Evolutionary conservation across 2,113 vertebrate species (phyloP), one percentile per base, ranked within the genome.

Genomic region (Rhizomys pruinosus): DNA sequence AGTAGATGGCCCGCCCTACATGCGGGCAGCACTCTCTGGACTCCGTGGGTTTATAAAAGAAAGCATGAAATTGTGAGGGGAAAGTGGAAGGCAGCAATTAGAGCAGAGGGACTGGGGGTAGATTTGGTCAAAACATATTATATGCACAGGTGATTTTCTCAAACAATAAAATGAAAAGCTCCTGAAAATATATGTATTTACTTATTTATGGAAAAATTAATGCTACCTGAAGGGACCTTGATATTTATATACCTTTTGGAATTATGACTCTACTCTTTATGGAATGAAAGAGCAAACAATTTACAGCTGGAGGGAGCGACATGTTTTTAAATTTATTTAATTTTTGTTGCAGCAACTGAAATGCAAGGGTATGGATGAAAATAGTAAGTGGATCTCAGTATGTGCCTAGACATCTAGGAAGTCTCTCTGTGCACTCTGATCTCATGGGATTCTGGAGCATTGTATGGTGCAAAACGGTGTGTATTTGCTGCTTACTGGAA

Each of bases 321-420:
- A 34, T 66, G 13, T 90, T 66, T 93, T 84, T 91, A 78, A 64
- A 79, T 79, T 79, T 44, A 52, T 73, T 73, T 68, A 85, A 37
- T 59, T 74, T 74, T 91, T 81, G 55, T 2, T 19, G 66, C 64
- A 61, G 39, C 55, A 63, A 68, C 11, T 34, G 37, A 71, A 8
- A 52, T 59, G 82, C 73, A 29, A 8, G 9, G 25, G 63, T 12
- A 39, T 68, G 34, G 55, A 23, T 12, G 52, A 20, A 11, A 69
- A 32, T 15, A 32, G 17, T 13, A 20, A 81, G 1, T 80, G 25
- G 19, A 63, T 61, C 71, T 77, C 73, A 39, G 32, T 77, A 17
- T 66, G 25, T 55, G 0, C 55, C 27, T 11, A 52, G 11, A 52
- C 47, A 52, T 52, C 11, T 52, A 52, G 11, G 47, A 52, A 52